phyloP scores from a whole-genome alignment of 92 coral and sea anemone species.

The Bergia puertoricense region DNA sequence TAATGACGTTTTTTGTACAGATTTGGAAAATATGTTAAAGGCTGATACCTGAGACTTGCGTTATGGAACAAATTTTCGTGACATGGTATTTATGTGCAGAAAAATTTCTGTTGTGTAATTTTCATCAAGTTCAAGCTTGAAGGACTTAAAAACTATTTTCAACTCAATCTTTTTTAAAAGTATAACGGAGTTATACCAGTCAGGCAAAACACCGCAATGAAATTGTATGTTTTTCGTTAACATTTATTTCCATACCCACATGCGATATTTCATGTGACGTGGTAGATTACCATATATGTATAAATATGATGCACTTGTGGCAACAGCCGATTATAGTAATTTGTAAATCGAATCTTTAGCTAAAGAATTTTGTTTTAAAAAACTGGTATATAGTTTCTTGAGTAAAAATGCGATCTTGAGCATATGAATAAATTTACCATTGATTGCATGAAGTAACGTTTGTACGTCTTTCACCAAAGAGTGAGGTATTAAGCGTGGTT shows the following conservation, averaged over 20 bases:
- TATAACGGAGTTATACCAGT: neutral
- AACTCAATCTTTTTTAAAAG: too few relatives aligned
- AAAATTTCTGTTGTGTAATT: constrained; percentile 1
- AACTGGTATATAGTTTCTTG: too few relatives aligned
- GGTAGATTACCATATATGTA: constrained; percentile 2
- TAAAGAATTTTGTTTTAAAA: too few relatives aligned
- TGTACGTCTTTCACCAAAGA: too few relatives aligned
- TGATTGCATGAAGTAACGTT: too few relatives aligned
- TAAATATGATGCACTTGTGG: neutral
- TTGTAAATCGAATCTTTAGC: neutral
- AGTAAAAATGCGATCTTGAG: too few relatives aligned
- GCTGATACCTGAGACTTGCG: neutral
- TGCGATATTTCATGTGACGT: neutral
- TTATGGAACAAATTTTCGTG: constrained; percentile 9
- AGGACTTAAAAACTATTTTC: neutral
- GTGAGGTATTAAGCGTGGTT: too few relatives aligned
- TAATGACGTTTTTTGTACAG: constrained; percentile 2
- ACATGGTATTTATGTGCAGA: constrained; percentile 1
- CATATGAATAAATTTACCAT: too few relatives aligned
- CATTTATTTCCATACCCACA: constrained; percentile 1
- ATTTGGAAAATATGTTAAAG: neutral
- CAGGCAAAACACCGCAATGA: neutral
- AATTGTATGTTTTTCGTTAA: neutral
- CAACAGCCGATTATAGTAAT: neutral
- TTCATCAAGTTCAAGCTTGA: neutral